These are phyloP conservation scores for Acanthaster planci DNA, from an alignment of 35 echinoderm and acorn worm genomes.

Conservation along the genomic window DNA sequence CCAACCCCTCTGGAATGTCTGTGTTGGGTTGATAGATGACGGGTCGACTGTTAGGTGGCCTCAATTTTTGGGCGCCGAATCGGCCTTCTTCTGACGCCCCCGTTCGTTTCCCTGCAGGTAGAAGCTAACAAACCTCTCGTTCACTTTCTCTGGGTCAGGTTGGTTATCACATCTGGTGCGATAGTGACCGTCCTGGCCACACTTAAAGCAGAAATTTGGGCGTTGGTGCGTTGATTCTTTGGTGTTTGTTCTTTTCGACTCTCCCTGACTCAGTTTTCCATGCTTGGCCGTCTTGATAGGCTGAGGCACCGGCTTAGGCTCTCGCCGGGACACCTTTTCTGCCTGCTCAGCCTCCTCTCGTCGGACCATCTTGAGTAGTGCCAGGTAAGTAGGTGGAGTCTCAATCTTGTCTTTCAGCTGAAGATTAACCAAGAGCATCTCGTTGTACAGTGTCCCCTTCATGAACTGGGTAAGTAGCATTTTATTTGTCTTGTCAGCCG, in stretches of 20 bases:
- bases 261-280: background rate
- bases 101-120: conserved; percentile 60
- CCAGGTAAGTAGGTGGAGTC: conserved; percentile 43
- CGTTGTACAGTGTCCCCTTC: conserved; percentile 52
- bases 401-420: conserved; percentile 29
- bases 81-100: conserved; percentile 37
- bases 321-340: background rate
- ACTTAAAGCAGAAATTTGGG: conserved; percentile 59
- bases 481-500: background rate
- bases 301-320: background rate
- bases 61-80: conserved; percentile 4
- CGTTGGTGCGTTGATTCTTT: background rate
- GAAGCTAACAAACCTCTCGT: conserved; percentile 42
- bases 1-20: background rate
- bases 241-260: no score
- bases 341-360: conserved; percentile 38
- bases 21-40: background rate
- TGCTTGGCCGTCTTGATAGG: background rate
- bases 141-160: conserved; percentile 16
- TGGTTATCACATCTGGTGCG: conserved; percentile 33
- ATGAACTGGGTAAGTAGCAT: conserved; percentile 48
- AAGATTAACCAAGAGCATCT: conserved; percentile 57
- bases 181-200: conserved; percentile 60
- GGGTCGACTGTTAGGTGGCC: background rate
- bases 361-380: background rate